Evolutionary conservation across 2,888 invertebrate genomes (phyloP), one percentile per base, ranked within the genome.

Genomic region (Hoplodrina ambigua): DNA sequence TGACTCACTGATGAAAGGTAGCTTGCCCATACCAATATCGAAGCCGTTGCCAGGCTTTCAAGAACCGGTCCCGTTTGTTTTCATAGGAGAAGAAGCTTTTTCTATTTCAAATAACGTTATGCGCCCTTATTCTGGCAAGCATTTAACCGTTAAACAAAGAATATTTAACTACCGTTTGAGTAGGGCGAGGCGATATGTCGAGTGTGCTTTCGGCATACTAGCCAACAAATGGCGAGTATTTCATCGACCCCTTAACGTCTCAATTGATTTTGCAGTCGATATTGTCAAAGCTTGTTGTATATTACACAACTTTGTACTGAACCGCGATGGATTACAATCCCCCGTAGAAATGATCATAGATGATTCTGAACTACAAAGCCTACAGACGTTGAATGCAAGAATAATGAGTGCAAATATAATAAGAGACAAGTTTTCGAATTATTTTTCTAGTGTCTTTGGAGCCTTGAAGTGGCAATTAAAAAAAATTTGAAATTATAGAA

Each of bases 81-180:
- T 81, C 50, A 59, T 81, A 2, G 80, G 72, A 68, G 76, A 80
- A 25, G 76, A 74, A 70, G 76, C 69, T 37, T 78, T 78, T 55
- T 66, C 75, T 10, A 61, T 74, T 60, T 57, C 58, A 13, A 72
- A 66, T 57, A 69, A 72, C 19, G 55, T 76, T 13, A 67, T 76
- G 69, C 11, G 41, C 11, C 41, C 41, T 41, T 41, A 41, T 11
- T 41, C 41, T 11, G 41, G 41, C 11, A 41, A 11, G 41, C 41
- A 41, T 41, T 41, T 41, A 7, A 7, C 41, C 1, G 41, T 41
- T 11, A 10, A 41, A 41, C 41, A 41, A 41, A 41, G 41, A 11
- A 11, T 41, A 11, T 41, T 41, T 7, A 41, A 41, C 11, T 41
- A 41, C 11, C 41, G 41, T 10, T 41, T 41, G 41, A 41, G 41